phyloP scores from a whole-genome alignment of 2,888 invertebrate genomes.

The Junonia oenone region DNA sequence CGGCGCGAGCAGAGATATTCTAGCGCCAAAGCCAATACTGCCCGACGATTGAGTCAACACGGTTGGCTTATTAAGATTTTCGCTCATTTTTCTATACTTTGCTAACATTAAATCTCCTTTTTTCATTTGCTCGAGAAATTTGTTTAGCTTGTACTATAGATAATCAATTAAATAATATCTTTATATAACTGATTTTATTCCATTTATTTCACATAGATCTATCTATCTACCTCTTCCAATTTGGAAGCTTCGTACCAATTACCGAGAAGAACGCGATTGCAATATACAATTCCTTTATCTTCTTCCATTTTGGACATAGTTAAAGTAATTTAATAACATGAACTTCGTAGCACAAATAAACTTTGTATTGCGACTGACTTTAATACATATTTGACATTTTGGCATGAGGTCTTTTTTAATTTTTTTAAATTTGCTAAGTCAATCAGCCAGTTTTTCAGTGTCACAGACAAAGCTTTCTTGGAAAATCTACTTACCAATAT shows the following conservation, averaged over 20 bases:
- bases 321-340: too few relatives aligned
- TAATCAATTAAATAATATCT: constrained; percentile 4
- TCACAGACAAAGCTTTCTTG: too few relatives aligned
- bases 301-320: constrained; percentile 44
- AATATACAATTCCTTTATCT: constrained; percentile 63
- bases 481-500: too few relatives aligned
- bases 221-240: constrained; percentile 68
- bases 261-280: constrained; percentile 60
- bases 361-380: too few relatives aligned
- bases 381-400: too few relatives aligned
- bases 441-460: too few relatives aligned
- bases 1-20: constrained; percentile 58
- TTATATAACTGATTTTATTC: not conserved
- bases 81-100: constrained; percentile 60
- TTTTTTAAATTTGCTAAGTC: too few relatives aligned
- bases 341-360: too few relatives aligned
- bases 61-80: constrained; percentile 55
- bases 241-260: constrained; percentile 70
- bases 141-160: constrained; percentile 55
- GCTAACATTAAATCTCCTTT: constrained; percentile 65
- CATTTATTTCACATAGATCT: constrained; percentile 4
- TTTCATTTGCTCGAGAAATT: constrained; percentile 67
- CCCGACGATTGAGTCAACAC: constrained; percentile 58
- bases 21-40: constrained; percentile 55
- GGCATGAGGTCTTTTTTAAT: too few relatives aligned